A percentile compares a stretch with the other conserved stretches of the same genome.
These are phyloP conservation scores for Limulus polyphemus DNA, from an alignment of 2,888 invertebrate species.

Conservation along the genomic window DNA sequence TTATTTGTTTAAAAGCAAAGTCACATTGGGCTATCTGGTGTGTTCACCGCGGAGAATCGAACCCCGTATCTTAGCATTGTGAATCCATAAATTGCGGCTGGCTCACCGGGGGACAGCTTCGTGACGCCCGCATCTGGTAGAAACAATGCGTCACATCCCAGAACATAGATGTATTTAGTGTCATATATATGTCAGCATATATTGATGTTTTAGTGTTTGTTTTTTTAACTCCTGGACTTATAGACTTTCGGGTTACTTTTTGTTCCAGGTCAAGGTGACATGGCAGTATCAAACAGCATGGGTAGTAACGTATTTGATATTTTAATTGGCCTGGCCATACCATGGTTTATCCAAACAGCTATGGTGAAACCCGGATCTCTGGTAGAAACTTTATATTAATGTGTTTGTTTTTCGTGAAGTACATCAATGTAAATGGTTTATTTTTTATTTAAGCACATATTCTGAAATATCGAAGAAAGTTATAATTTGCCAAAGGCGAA, in stretches of 20 bases:
- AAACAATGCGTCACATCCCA: too few species aligned
- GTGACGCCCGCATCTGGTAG: too few species aligned
- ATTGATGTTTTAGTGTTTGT: not conserved
- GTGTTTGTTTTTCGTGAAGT: conserved; percentile 21
- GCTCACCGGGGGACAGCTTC: too few species aligned
- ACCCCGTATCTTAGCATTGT: too few species aligned
- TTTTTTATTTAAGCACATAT: too few species aligned
- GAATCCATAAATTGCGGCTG: too few species aligned
- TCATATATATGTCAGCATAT: not conserved
- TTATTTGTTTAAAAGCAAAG: too few species aligned
- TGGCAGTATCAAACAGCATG: conserved; percentile 39
- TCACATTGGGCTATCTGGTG: too few species aligned
- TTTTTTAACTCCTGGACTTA: not conserved
- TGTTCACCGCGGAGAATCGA: too few species aligned
- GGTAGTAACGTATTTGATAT: conserved; percentile 41
- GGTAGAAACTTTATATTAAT: conserved; percentile 7
- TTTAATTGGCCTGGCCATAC: conserved; percentile 37
- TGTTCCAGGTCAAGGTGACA: conserved; percentile 33
- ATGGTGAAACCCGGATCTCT: conserved; percentile 28
- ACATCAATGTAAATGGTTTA: not conserved
- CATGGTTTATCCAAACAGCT: conserved; percentile 38
- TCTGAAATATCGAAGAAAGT: not conserved
- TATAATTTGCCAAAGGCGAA: conserved; percentile 12
- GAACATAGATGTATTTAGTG: too few species aligned
- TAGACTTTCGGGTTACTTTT: not conserved